Percentiles rank a stretch among this genome's conserved stretches.
phyloP scores from a whole-genome alignment of 1,140 invertebrate species.

The Drosophila yakuba region DNA sequence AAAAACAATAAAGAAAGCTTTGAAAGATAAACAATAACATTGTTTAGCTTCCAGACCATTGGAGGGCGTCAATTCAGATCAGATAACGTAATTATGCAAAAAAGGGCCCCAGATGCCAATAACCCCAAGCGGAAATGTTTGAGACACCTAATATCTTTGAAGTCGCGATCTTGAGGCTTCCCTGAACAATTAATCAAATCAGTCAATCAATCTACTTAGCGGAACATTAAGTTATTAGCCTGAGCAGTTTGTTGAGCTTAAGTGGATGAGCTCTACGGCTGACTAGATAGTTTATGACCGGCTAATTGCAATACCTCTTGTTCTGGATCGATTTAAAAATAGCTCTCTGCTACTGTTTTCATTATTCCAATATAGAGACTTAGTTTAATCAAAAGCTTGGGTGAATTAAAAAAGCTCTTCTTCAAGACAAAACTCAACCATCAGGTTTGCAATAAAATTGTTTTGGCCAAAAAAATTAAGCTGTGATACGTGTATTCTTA shows the following conservation, averaged over 20 bases:
- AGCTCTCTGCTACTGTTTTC: conserved; percentile 35
- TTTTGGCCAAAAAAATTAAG: conserved; percentile 29
- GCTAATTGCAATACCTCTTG: conserved; percentile 29
- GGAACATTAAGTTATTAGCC: conserved; percentile 44
- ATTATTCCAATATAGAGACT: not conserved
- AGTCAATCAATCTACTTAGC: conserved; percentile 43
- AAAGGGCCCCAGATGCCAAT: conserved; percentile 53
- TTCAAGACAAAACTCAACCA: conserved; percentile 26
- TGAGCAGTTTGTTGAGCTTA: not conserved
- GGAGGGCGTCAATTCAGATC: conserved; percentile 2
- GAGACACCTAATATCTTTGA: not conserved
- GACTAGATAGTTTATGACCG: conserved; percentile 38
- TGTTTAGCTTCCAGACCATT: conserved; percentile 13
- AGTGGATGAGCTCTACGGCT: conserved; percentile 10
- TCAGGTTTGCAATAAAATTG: conserved; percentile 38
- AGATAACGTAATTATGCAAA: conserved; percentile 23
- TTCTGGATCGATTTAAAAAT: conserved; percentile 29
- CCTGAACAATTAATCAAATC: conserved; percentile 18
- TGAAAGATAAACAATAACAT: conserved; percentile 28
- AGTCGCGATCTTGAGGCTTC: conserved; percentile 24
- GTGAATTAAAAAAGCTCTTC: conserved; percentile 23
- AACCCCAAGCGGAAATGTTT: conserved; percentile 44
- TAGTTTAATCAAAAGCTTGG: not conserved
- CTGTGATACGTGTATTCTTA: conserved; percentile 47
- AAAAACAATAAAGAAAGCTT: conserved; percentile 35